Percentiles rank a stretch among this genome's conserved stretches.
These are phyloP conservation scores for Lycaon pictus DNA, from an alignment of 2,113 vertebrate species.

Conservation along the genomic window DNA sequence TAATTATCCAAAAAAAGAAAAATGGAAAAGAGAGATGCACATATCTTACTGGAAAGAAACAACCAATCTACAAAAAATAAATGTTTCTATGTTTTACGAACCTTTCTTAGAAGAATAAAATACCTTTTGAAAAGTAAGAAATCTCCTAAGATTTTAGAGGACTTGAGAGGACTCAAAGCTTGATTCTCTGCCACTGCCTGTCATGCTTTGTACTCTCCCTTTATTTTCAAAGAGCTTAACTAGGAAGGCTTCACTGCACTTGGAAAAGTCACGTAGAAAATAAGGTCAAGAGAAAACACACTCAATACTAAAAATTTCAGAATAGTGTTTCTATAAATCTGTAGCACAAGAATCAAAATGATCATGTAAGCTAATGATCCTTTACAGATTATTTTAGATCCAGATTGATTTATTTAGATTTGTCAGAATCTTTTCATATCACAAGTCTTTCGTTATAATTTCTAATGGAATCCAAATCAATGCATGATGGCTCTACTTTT, in stretches of 20 bases:
- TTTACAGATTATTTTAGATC: conserved; percentile 2
- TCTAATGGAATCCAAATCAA: background rate
- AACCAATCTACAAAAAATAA: background rate
- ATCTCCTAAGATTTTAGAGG: background rate
- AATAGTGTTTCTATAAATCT: background rate
- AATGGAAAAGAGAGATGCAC: background rate
- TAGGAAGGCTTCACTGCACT: background rate
- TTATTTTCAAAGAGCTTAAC: background rate
- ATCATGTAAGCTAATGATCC: background rate
- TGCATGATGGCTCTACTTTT: background rate
- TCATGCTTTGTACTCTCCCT: background rate
- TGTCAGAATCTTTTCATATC: background rate
- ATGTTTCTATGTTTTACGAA: background rate
- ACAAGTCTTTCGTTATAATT: background rate
- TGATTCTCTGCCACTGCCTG: background rate
- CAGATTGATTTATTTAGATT: background rate
- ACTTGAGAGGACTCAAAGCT: background rate
- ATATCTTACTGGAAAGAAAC: background rate
- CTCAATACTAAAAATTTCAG: background rate
- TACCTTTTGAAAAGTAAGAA: conserved; percentile 26
- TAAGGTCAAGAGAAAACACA: background rate
- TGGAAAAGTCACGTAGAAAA: conserved; percentile 1
- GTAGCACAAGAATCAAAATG: background rate
- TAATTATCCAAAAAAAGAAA: conserved; percentile 32
- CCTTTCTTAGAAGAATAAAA: background rate